Evolutionary conservation across 2,797 vertebrate species (phyloP).

Genomic region (Lagorchestes hirsutus): DNA sequence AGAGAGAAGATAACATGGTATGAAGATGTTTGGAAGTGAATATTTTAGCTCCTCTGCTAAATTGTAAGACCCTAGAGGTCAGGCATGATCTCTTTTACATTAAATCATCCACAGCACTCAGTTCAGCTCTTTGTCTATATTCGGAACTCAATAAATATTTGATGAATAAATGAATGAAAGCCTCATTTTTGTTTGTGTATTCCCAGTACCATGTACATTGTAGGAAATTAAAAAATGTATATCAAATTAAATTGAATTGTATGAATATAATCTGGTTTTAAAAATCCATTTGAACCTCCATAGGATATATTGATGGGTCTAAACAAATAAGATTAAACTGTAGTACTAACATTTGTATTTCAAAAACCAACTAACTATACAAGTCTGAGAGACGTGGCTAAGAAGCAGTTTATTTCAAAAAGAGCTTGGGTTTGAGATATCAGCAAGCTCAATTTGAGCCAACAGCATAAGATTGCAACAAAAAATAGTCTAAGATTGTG

Average conservation of each 20-base stretch:
- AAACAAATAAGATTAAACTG: background rate
- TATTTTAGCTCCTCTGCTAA: background rate
- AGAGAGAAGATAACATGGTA: background rate
- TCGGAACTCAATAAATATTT: background rate
- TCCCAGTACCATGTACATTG: background rate
- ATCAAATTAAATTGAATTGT: background rate
- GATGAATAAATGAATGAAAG: background rate
- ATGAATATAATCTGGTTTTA: background rate
- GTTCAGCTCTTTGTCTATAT: background rate
- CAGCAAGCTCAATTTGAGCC: background rate
- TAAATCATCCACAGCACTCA: background rate
- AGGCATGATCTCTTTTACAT: background rate
- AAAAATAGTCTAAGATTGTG: background rate
- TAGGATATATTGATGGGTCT: background rate
- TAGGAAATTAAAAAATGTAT: constrained; percentile 29
- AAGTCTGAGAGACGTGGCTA: background rate
- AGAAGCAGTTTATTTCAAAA: background rate
- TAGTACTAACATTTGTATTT: background rate
- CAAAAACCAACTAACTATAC: background rate
- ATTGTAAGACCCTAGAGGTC: background rate
- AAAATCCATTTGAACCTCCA: constrained; percentile 22
- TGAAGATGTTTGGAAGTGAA: background rate
- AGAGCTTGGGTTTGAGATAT: background rate
- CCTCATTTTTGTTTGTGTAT: background rate
- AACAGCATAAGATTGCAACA: background rate